A percentile compares a stretch with the other conserved stretches of the same genome.
phyloP scores from a whole-genome alignment of 1,140 invertebrate genomes.

The Ctenoplectra terminalis region DNA sequence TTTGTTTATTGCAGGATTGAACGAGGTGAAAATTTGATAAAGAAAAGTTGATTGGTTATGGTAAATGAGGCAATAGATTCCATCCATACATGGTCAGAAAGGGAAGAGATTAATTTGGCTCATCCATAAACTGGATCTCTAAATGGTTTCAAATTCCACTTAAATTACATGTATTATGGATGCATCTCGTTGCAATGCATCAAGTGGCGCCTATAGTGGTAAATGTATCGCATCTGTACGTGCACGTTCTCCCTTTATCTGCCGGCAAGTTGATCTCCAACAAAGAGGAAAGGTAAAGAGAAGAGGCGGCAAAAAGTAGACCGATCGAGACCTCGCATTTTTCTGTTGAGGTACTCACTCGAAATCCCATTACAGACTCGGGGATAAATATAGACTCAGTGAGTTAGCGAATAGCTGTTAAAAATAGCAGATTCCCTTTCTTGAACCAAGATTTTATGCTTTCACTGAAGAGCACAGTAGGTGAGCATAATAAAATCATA shows the following conservation, averaged over 20 bases:
- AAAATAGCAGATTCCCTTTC: slow-evolving; percentile 24
- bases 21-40: no score
- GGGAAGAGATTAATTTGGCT: background rate
- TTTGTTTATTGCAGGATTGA: no score
- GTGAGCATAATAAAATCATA: background rate
- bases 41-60: no score
- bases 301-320: slow-evolving; percentile 33
- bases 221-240: slow-evolving; percentile 5
- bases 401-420: slow-evolving; percentile 24
- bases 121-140: no score
- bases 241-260: background rate
- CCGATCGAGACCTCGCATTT: slow-evolving; percentile 35
- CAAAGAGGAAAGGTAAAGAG: slow-evolving; percentile 36
- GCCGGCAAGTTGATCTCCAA: background rate
- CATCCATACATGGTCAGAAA: no score
- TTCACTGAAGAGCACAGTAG: background rate
- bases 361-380: slow-evolving; percentile 22
- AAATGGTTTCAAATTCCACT: background rate
- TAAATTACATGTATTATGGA: background rate
- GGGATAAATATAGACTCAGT: slow-evolving; percentile 35
- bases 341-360: slow-evolving; percentile 32
- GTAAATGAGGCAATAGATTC: no score
- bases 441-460: background rate
- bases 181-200: background rate
- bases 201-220: background rate